Base-by-base conservation (phyloP, 2,888 invertebrate genomes). In the Epinotia demarniana region DNA sequence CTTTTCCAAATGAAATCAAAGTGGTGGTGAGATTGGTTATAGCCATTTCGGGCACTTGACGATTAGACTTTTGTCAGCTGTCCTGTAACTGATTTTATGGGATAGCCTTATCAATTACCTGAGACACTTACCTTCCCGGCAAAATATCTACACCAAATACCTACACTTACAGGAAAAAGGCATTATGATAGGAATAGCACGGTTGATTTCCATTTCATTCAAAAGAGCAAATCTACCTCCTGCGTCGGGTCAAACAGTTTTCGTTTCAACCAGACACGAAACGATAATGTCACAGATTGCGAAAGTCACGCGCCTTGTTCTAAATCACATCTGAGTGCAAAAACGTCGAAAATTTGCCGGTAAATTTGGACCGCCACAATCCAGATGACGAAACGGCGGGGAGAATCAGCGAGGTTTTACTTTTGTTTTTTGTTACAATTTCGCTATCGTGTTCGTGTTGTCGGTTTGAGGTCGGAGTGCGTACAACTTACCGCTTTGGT, bases 1-100 rank as follows among this genome's bases (percentile, higher is more conserved):
- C 92, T 85, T 86, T 89, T 86, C 86, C 82, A 81, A 92, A 91
- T 86, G 92, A 92, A 92, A 93, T 89, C 87, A 91, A 91, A 92
- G 91, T 90, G 86, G 85, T 83, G 79, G 82, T 80, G 83, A 78
- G 78, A 77, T 82, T 81, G 83, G 77, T 77, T 79, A 80, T 81
- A 80, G 78, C 88, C 86, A 84, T 89, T 87, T 88, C 83, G 71
- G 85, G 86, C 73, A 77, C 80, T 53, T 82, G 80, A 84, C 81
- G 83, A 85, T 87, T 77, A 75, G 72, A 75, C 71, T 75, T 67
- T 75, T 72, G 75, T 72, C 75, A 75, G 72, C 67, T 75, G 75
- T 67, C 72, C 55, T 23, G 53, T 5, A 60, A 61, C n/a, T 62
- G 49, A 72, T 71, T 72, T 75, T 67, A 75, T 61, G 67, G 27